phyloP scores from a whole-genome alignment of 2,113 vertebrate genomes.

The Amblyopsis rosae region DNA sequence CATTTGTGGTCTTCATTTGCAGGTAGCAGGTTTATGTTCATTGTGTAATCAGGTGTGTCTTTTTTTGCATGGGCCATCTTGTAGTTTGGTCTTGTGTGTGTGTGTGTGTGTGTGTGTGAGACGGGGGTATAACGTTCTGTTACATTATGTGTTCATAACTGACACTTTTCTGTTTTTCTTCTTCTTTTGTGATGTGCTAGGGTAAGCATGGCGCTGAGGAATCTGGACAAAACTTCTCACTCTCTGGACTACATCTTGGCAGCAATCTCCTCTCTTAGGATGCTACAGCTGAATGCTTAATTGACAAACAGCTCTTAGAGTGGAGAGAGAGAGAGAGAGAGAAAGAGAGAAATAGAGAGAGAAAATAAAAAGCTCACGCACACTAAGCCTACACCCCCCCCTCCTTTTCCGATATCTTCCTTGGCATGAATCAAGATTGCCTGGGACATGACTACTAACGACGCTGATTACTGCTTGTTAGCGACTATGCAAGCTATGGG shows the following conservation, averaged over 20 bases:
- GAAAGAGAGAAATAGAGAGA: background rate
- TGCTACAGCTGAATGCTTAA: slow-evolving; percentile 14
- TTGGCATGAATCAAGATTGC: background rate
- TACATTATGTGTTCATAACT: slow-evolving; percentile 10
- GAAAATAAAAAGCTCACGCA: background rate
- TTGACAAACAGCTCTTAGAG: slow-evolving; percentile 1
- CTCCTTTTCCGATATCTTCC: background rate
- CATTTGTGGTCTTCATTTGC: background rate
- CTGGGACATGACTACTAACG: background rate
- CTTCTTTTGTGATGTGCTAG: slow-evolving; percentile 27
- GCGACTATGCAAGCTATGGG: background rate
- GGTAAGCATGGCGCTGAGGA: slow-evolving; percentile 35
- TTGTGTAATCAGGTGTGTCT: background rate
- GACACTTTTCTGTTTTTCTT: slow-evolving; percentile 6
- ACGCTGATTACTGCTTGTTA: slow-evolving; percentile 11
- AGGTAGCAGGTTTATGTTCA: background rate
- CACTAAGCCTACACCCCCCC: background rate
- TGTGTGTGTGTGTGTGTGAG: background rate
- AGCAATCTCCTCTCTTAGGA: background rate
- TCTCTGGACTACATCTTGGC: background rate
- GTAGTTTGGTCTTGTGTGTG: background rate
- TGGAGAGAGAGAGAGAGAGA: background rate
- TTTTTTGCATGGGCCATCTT: background rate
- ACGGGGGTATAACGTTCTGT: background rate
- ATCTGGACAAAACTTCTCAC: slow-evolving; percentile 12